phyloP scores from a whole-genome alignment of 1,140 invertebrate genomes.

The Andrena cerasifolii region DNA sequence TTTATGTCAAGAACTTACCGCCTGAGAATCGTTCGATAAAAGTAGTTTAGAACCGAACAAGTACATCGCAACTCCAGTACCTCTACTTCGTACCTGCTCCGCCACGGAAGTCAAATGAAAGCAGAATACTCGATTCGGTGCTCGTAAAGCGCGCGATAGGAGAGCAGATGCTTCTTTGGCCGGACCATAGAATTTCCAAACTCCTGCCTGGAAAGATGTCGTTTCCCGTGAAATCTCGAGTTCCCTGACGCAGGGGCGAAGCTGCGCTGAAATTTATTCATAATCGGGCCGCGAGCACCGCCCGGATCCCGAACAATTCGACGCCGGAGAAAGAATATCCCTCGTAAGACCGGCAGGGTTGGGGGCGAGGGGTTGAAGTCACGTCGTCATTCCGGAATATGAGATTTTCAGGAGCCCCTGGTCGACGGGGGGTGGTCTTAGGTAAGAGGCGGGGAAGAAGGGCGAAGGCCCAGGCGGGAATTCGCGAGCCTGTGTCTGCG shows the following conservation, averaged over 20 bases:
- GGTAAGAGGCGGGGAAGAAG: constrained; percentile 12
- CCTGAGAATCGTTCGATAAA: no score
- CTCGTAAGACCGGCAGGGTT: background rate
- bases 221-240: no score
- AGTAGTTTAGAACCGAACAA: no score
- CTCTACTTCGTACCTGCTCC: no score
- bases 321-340: constrained; percentile 64
- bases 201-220: background rate
- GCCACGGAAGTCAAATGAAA: no score
- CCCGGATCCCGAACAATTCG: constrained; percentile 29
- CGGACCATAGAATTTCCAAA: background rate
- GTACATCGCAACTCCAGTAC: no score
- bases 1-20: no score
- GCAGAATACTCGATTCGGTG: no score
- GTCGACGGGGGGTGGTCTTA: background rate
- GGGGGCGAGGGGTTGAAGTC: constrained; percentile 69
- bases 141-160: background rate
- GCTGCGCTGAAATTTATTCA: constrained; percentile 65
- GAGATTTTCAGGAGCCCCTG: constrained; percentile 73
- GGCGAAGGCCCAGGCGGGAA: constrained; percentile 17
- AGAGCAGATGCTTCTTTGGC: background rate
- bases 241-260: no score
- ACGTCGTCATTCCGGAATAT: constrained; percentile 79
- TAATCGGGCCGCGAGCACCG: constrained; percentile 50
- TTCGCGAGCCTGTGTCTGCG: constrained; percentile 61